Percentiles rank a stretch among this genome's conserved stretches.
Conservation (phyloP, 2,797 vertebrate species). For the Microcaecilia unicolor region DNA sequence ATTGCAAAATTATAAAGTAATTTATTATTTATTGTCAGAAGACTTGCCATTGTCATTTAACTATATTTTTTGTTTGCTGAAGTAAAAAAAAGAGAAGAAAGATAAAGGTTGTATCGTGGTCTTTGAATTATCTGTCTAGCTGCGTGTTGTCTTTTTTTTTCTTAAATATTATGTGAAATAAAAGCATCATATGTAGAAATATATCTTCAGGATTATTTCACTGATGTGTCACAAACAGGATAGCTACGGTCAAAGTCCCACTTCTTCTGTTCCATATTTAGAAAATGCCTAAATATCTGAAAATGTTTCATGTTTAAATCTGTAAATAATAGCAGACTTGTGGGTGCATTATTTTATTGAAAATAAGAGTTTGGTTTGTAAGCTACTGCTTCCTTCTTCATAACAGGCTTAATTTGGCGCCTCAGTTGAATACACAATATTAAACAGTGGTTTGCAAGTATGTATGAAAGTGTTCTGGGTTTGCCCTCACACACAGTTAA, state of each 20-base stretch:
- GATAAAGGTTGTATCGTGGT: slow-evolving; percentile 63
- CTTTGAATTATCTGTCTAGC: slow-evolving; percentile 71
- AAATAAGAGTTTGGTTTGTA: slow-evolving; percentile 37
- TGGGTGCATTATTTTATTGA: slow-evolving; percentile 42
- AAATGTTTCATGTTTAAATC: no score
- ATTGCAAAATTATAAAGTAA: slow-evolving; percentile 83
- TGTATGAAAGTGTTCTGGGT: no score
- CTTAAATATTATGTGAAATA: slow-evolving; percentile 68
- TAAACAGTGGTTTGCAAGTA: no score
- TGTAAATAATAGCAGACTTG: no score
- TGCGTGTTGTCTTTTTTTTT: slow-evolving; percentile 59
- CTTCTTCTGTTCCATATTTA: no score
- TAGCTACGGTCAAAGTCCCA: slow-evolving; percentile 42
- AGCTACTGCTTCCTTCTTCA: no score
- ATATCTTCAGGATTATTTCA: slow-evolving; percentile 72
- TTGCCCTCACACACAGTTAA: no score
- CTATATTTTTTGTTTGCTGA: slow-evolving; percentile 81
- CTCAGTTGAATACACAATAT: no score
- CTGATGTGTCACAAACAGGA: no score
- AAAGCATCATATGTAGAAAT: slow-evolving; percentile 70
- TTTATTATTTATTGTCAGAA: slow-evolving; percentile 98
- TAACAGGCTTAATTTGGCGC: slow-evolving; percentile 40
- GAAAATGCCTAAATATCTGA: no score
- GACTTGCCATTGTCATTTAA: slow-evolving; percentile 87
- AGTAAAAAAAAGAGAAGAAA: slow-evolving; percentile 60